Evolutionary conservation across 2,888 invertebrate species (phyloP), one percentile per base, ranked within the genome.

Genomic region (Tinea semifulvella): DNA sequence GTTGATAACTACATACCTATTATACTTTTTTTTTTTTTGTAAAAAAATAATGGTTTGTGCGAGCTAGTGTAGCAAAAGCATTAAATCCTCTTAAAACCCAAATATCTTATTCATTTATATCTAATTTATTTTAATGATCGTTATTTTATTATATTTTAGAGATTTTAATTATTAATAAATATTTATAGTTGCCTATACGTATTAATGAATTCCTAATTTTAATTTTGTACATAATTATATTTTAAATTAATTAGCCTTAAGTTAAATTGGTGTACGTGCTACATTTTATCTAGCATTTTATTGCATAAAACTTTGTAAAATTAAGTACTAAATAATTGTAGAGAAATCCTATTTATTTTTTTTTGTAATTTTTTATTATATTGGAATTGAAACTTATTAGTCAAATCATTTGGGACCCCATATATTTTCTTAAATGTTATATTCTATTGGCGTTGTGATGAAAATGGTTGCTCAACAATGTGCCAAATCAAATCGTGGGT

Each of bases 141-240:
- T 31, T 31, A 31, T 36, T 16, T n/a, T 28, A 22, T n/a, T 28
- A 36, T 36, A 36, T 36, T 36, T 36, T 36, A 36, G 36, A 36
- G 36, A 36, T 14, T 35, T 35, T 36, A 26, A 35, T 35, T 36
- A 36, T 36, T 35, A 35, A 4, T 16, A n/a, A n/a, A n/a, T n/a
- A n/a, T n/a, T n/a, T n/a, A n/a, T n/a, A n/a, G n/a, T n/a, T n/a
- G n/a, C n/a, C 5, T 35, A 7, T 35, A 35, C 17, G 17, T 35
- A 6, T 35, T 16, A 36, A 36, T 36, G 36, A 36, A 36, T 36
- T 36, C 17, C 16, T 36, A 35, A 16, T 35, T 35, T 35, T 35
- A 35, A 3, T 6, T 14, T 36, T 36, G 35, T 36, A 36, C 18
- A 36, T 36, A 36, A 13, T 36, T 18, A 35, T 35, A 36, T 36